A percentile compares a stretch with the other conserved stretches of the same genome.
Conservation (phyloP, 2,113 vertebrate species). For the Protomyctophum bolini region DNA sequence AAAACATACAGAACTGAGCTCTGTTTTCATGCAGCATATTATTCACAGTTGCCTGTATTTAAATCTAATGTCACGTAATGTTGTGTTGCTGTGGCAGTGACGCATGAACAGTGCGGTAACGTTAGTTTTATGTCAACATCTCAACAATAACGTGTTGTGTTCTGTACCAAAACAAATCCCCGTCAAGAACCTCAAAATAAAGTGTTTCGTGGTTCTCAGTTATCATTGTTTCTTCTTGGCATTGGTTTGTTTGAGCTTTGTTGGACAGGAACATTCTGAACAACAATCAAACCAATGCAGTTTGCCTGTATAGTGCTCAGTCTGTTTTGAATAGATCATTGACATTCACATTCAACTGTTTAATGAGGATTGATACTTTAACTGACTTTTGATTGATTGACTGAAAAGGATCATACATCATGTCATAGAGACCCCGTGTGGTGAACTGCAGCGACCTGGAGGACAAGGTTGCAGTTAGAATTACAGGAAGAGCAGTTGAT, state of each 20-base stretch:
- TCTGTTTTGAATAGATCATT: neutral
- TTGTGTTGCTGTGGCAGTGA: too few species aligned
- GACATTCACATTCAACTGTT: neutral
- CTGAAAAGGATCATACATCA: too few species aligned
- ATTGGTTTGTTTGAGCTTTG: neutral
- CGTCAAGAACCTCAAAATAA: too few species aligned
- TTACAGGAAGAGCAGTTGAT: too few species aligned
- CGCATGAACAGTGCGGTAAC: too few species aligned
- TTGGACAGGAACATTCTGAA: slow-evolving; percentile 18
- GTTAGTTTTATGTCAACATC: neutral
- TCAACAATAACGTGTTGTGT: neutral
- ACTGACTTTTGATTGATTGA: neutral
- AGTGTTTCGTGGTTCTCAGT: too few species aligned
- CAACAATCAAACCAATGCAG: slow-evolving; percentile 1
- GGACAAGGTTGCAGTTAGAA: too few species aligned
- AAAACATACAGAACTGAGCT: accelerated
- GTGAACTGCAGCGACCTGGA: too few species aligned
- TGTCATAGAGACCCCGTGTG: too few species aligned
- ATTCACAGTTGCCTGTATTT: too few species aligned
- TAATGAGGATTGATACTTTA: neutral
- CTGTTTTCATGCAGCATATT: neutral
- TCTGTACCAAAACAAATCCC: too few species aligned
- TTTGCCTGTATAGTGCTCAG: neutral
- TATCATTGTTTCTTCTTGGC: neutral
- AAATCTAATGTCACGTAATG: too few species aligned